phyloP scores from a whole-genome alignment of 2,888 invertebrate genomes.

The Athrips mouffetella region DNA sequence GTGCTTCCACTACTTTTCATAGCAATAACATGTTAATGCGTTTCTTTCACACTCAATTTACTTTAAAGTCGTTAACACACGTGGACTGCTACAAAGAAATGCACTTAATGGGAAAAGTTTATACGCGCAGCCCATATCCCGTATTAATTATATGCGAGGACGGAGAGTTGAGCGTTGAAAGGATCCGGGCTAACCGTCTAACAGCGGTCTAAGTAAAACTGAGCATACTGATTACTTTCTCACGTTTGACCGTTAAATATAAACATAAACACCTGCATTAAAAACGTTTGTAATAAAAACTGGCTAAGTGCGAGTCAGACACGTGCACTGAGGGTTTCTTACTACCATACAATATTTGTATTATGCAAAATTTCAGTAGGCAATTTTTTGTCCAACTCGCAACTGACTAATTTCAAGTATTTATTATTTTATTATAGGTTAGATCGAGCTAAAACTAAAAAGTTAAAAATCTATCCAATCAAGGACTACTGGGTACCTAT shows the following conservation, averaged over 20 bases:
- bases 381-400: too few species aligned
- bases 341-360: too few species aligned
- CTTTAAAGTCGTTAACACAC: constrained; percentile 37
- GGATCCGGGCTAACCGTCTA: constrained; percentile 73
- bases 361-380: too few species aligned
- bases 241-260: not conserved
- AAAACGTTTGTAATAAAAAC: too few species aligned
- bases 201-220: not conserved
- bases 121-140: constrained; percentile 23
- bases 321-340: too few species aligned
- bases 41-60: constrained; percentile 31
- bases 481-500: too few species aligned
- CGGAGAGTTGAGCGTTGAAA: constrained; percentile 43
- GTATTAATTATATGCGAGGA: constrained; percentile 16
- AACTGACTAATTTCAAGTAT: too few species aligned
- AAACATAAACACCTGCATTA: too few species aligned
- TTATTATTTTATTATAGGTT: too few species aligned
- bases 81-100: constrained; percentile 58
- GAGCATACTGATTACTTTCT: not conserved
- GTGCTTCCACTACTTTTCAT: constrained; percentile 16
- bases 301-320: too few species aligned
- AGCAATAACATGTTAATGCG: constrained; percentile 24
- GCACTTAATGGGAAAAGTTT: constrained; percentile 43
- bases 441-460: too few species aligned
- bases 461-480: too few species aligned